phyloP scores from a whole-genome alignment of 2,113 vertebrate species.

The Protobothrops flavoviridis region DNA sequence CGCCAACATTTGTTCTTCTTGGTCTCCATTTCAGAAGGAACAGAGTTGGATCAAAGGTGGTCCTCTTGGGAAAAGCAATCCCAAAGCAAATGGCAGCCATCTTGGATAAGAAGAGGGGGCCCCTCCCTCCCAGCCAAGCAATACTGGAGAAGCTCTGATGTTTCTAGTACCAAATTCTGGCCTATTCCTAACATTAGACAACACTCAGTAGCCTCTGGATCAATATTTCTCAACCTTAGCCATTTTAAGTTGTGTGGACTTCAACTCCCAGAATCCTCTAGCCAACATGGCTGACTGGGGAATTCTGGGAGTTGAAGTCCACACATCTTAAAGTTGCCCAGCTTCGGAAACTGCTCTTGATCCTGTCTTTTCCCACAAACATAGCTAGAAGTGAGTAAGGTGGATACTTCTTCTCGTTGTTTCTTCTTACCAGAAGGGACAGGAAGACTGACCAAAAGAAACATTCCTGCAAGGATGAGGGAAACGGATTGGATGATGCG shows the following conservation, averaged over 20 bases:
- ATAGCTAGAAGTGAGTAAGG: not conserved
- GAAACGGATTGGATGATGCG: constrained; percentile 6
- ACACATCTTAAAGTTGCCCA: not conserved
- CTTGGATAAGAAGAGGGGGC: too few relatives aligned
- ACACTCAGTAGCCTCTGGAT: too few relatives aligned
- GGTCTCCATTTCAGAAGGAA: not conserved
- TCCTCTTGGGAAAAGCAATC: too few relatives aligned
- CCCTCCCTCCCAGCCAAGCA: too few relatives aligned
- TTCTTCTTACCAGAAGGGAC: constrained; percentile 9
- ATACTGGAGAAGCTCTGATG: too few relatives aligned
- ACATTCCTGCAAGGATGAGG: not conserved
- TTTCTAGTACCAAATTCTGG: too few relatives aligned
- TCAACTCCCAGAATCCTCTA: not conserved
- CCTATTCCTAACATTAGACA: too few relatives aligned
- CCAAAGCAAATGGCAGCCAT: too few relatives aligned
- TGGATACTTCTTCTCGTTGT: not conserved
- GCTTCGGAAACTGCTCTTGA: not conserved
- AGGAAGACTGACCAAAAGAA: constrained; percentile 17
- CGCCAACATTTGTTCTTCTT: not conserved
- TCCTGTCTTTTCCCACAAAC: not conserved
- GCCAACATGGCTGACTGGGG: not conserved
- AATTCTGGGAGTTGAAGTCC: not conserved
- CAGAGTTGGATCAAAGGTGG: not conserved
- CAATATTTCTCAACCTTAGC: too few relatives aligned
- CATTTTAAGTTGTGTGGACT: not conserved